Percentiles rank a stretch among this genome's conserved stretches.
phyloP scores from a whole-genome alignment of 1,140 invertebrate genomes.

The Caenorhabditis elegans region WBcel235 BX284606.5:16613501-16614000 shows the following conservation, averaged over 20 bases:
- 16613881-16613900: too few species aligned
- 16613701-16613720: constrained; percentile 35
- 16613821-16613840: constrained; percentile 22
- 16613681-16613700: too few species aligned
- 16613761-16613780: not conserved
- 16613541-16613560: constrained; percentile 9
- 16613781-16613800: not conserved
- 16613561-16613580: not conserved
- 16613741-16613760: not conserved
- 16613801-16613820: constrained; percentile 34
- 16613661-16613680: not conserved
- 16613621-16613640: not conserved
- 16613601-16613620: not conserved
- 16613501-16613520: constrained; percentile 24
- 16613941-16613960: not conserved
- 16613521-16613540: constrained; percentile 20
- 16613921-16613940: constrained; percentile 3
- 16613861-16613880: not conserved
- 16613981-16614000: not conserved
- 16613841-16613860: constrained; percentile 26
- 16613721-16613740: constrained; percentile 39
- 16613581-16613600: not conserved
- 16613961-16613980: constrained; percentile 22
- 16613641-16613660: not conserved
- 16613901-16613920: too few species aligned